Conservation (phyloP, 2,113 vertebrate species). For the Tyto alba region DNA sequence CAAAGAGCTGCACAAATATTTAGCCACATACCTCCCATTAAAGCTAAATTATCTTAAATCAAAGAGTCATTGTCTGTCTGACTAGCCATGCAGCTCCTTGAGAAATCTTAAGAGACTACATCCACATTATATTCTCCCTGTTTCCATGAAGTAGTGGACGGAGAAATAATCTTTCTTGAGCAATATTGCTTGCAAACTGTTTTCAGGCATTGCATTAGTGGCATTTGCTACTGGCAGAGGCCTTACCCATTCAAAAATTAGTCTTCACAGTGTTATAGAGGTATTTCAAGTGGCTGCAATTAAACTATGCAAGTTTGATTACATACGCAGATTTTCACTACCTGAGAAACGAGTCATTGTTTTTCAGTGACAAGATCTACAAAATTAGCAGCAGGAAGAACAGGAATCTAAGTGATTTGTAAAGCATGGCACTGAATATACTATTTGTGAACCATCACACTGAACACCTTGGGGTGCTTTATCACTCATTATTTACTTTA, state of each 20-base stretch:
- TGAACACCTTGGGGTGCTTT: neutral
- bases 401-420: neutral
- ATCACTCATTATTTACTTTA: neutral
- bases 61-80: constrained; percentile 22
- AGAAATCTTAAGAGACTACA: neutral
- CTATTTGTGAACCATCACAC: neutral
- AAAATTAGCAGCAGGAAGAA: neutral
- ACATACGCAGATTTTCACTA: neutral
- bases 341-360: neutral
- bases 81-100: constrained; percentile 13
- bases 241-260: constrained; percentile 28
- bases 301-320: neutral
- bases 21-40: constrained; percentile 11
- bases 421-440: neutral
- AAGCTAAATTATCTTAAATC: constrained; percentile 37
- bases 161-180: neutral
- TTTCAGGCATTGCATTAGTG: neutral
- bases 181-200: neutral
- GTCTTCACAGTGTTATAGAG: constrained; percentile 14
- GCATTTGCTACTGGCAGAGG: constrained; percentile 14
- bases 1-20: no score
- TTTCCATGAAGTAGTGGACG: neutral
- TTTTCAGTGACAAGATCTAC: constrained; percentile 23
- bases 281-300: neutral
- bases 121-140: neutral